These are phyloP conservation scores for Tiaroga cobitis DNA, from an alignment of 2,797 vertebrate genomes.

Conservation along the genomic window DNA sequence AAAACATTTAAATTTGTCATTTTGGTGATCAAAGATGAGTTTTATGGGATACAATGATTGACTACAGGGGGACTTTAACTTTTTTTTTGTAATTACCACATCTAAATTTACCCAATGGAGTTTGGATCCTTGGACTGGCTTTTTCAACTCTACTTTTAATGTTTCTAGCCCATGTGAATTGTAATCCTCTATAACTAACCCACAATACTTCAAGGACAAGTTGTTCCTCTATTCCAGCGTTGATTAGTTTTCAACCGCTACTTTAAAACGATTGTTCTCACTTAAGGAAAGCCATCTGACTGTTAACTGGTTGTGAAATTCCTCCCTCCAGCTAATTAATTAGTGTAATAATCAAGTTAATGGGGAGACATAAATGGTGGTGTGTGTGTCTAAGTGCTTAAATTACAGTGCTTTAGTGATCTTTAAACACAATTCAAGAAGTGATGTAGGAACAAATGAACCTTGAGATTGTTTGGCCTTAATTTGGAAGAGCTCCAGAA, in stretches of 20 bases:
- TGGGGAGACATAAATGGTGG: constrained; percentile 61
- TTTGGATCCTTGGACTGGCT: not conserved
- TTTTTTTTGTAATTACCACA: too few relatives aligned
- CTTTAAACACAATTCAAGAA: constrained; percentile 50
- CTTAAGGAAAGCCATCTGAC: constrained; percentile 55
- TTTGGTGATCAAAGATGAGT: too few relatives aligned
- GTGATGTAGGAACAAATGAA: constrained; percentile 50
- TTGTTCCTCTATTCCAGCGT: not conserved
- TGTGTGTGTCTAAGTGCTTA: constrained; percentile 57
- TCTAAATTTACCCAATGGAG: too few relatives aligned
- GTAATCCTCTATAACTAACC: not conserved
- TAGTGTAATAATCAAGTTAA: constrained; percentile 63
- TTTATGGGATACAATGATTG: too few relatives aligned
- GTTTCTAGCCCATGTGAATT: not conserved
- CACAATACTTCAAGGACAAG: constrained; percentile 11
- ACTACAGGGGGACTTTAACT: too few relatives aligned
- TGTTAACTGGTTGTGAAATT: constrained; percentile 62
- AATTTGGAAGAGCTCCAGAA: constrained; percentile 20
- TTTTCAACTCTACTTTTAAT: not conserved
- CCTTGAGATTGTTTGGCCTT: constrained; percentile 41
- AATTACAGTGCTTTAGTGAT: constrained; percentile 53
- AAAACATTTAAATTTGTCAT: too few relatives aligned
- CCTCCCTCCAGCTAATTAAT: constrained; percentile 59
- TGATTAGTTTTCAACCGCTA: not conserved
- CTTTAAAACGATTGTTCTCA: constrained; percentile 21